A percentile compares a stretch with the other conserved stretches of the same genome.
Conservation (phyloP, 2,797 vertebrate genomes). For the Mus caroli region DNA sequence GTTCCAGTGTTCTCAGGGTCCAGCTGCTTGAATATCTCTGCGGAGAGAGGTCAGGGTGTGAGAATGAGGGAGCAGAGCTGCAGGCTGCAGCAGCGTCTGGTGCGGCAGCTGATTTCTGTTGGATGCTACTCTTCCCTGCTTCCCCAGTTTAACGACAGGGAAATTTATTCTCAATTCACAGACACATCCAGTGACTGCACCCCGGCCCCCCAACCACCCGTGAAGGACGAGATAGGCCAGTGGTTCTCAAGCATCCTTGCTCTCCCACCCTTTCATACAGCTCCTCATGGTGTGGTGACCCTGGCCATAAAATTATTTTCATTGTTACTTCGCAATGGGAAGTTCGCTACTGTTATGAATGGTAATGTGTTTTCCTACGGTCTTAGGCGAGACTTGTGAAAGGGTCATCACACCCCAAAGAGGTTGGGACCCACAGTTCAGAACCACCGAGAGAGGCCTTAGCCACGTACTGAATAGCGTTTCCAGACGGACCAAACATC, state of each 20-base stretch:
- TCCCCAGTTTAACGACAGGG: neutral
- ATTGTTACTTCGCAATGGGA: neutral
- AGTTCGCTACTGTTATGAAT: neutral
- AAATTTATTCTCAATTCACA: neutral
- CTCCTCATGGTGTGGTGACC: neutral
- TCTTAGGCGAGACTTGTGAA: neutral
- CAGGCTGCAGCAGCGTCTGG: accelerated
- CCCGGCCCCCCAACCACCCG: accelerated
- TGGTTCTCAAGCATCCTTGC: neutral
- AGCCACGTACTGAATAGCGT: conserved; percentile 93
- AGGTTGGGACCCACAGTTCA: neutral
- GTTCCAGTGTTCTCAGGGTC: conserved; percentile 89
- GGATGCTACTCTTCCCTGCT: neutral
- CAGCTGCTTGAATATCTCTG: conserved; percentile 91
- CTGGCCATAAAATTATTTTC: neutral
- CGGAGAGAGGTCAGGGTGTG: neutral
- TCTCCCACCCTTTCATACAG: neutral
- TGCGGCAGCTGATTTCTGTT: neutral
- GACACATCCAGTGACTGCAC: accelerated
- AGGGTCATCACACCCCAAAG: neutral
- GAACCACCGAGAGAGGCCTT: neutral
- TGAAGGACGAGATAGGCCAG: neutral
- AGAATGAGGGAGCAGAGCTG: neutral
- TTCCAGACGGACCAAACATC: conserved; percentile 93
- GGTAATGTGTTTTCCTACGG: neutral